Evolutionary conservation across 1,140 invertebrate species (phyloP), one percentile per base, ranked within the genome.

Genomic region (Diabrotica undecimpunctata): DNA sequence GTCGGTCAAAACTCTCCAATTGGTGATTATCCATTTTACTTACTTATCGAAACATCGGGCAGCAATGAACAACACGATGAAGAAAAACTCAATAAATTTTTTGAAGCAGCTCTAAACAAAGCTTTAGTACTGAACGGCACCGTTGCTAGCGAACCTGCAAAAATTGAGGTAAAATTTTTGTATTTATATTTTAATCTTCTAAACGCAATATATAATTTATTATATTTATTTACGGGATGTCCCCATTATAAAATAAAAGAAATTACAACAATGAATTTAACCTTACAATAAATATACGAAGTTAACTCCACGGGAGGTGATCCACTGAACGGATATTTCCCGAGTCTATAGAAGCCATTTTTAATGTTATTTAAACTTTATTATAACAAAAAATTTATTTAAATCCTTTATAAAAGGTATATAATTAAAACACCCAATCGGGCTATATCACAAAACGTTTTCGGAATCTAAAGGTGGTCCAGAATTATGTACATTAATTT

Each of bases 11-110:
- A 81, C 57, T 88, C 88, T 39, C 85, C 87, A 59, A 77, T 78
- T 35, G 79, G 81, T 37, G 82, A 85, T 39, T 88, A 86, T 77
- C 89, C 91, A 5, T 97, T 96, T 79, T 97, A 97, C 77, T 87
- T 96, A 70, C 74, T 98, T 3, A 86, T 97, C 61, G 96, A 98
- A 82, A 93, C 93, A 0, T 90, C 92, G 7, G 94, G 94, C 6
- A 94, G 92, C 66, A 87, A 93, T 74, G 81, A 84, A 56, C 72
- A 76, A 0, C 95, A 97, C 75, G 94, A 97, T 79, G 85, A 88
- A 73, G 92, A 94, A 73, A 97, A 97, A 79, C 78, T 98, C 10
- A 85, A 83, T 63, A 74, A 79, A 0, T 96, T 97, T 74, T 79
- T 98, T 0, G 85, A 92, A 66, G 80, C 84, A 46, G 82, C 88